Evolutionary conservation across 2,113 vertebrate species (phyloP), one percentile per base, ranked within the genome.

Genomic region (Sinosuthora webbiana): DNA sequence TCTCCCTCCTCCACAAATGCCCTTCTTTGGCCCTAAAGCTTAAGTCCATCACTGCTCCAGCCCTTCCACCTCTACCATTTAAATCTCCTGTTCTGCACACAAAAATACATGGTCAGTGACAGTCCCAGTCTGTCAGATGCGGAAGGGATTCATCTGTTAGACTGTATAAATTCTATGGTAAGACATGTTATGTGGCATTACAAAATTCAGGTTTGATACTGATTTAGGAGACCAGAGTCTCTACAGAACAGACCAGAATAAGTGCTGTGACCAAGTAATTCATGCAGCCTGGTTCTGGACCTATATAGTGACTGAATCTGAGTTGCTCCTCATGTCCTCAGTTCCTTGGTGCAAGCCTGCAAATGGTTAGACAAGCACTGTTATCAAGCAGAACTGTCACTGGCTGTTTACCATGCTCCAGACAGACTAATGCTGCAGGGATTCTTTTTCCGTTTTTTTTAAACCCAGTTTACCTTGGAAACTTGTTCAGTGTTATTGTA

Each of bases 181-280:
- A 64, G 83, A 50, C 31, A 11, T 6, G 24, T 27, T 49, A 20
- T 0, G 0, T 24, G 17, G 41, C 27, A 20, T 64, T 52, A 45
- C 0, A 0, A 67, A 68, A 44, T 33, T 69, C 41, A 42, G 27
- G 23, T 80, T 60, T 83, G 28, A 47, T 35, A 37, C 0, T 8
- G 65, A 64, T 8, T 56, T 70, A 67, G 75, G 53, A 83, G 49
- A 62, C 21, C 14, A 21, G 0, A 74, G 68, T 25, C 59, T 27
- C n/a, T 33, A 35, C 7, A 22, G 4, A 75, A 50, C 21, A 83
- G 57, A 87, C 50, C 13, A 50, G 50, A 79, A 0, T 3, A 11
- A 53, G 23, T 23, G 7, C 47, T 35, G 28, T 56, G 47, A 68
- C 63, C 2, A 8, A 35, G 18, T 31, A 16, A 27, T 50, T 76